Conservation (phyloP, 1,140 invertebrate genomes). For the Hyles vespertilio region DNA sequence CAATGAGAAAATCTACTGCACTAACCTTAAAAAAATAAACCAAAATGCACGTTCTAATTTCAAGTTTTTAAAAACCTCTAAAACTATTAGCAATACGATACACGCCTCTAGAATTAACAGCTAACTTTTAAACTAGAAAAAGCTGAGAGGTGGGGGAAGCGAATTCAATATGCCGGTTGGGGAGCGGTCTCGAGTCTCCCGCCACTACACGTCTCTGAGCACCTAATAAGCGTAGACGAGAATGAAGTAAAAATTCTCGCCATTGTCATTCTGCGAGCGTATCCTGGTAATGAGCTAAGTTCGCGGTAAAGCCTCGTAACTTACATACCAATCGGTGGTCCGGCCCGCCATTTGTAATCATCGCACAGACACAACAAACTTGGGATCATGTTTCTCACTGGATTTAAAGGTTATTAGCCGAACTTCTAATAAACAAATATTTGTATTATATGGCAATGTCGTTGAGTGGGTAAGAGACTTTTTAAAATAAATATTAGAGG, state of each 20-base stretch:
- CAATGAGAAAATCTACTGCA: too few species aligned
- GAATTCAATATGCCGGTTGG: constrained; percentile 40
- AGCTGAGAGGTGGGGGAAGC: constrained; percentile 9
- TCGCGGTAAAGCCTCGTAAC: constrained; percentile 64
- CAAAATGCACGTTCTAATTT: too few species aligned
- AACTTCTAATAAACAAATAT: background rate
- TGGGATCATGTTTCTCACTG: constrained; percentile 48
- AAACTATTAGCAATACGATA: too few species aligned
- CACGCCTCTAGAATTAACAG: background rate
- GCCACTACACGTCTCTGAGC: constrained; percentile 40
- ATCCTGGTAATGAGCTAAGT: constrained; percentile 71
- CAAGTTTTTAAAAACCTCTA: too few species aligned
- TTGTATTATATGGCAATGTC: background rate
- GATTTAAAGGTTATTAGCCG: constrained; percentile 19
- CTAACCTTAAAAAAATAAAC: too few species aligned
- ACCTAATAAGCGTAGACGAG: constrained; percentile 57
- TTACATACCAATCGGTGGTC: constrained; percentile 68
- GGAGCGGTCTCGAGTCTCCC: constrained; percentile 28
- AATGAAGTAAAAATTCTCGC: constrained; percentile 66
- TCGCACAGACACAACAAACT: constrained; percentile 61
- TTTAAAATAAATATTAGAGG: background rate
- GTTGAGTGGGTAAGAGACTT: background rate
- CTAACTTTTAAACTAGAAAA: background rate
- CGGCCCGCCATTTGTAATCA: constrained; percentile 53
- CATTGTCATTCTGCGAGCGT: constrained; percentile 66